These are phyloP conservation scores for Apoda limacodes DNA, from an alignment of 2,888 invertebrate genomes.

Conservation along the genomic window DNA sequence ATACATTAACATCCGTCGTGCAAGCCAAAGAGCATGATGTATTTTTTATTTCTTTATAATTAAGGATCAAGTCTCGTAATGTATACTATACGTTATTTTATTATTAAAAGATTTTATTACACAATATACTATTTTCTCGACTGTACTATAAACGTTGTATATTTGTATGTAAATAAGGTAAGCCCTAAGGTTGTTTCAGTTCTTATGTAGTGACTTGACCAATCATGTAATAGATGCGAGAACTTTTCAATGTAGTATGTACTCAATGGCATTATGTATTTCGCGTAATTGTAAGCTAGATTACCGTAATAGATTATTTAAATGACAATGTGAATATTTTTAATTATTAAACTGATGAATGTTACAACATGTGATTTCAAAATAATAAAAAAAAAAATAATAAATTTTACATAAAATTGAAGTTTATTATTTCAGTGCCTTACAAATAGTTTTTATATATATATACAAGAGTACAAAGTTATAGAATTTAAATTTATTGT, in stretches of 20 bases:
- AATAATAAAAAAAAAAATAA: constrained; percentile 72
- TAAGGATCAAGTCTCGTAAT: constrained; percentile 54
- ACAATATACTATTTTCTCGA: constrained; percentile 49
- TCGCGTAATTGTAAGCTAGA: constrained; percentile 67
- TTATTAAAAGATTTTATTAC: constrained; percentile 50
- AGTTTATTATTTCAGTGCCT: constrained; percentile 23
- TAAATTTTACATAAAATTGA: constrained; percentile 68
- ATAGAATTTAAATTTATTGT: too few species aligned
- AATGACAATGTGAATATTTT: constrained; percentile 76
- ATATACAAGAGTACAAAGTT: too few species aligned
- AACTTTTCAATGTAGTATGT: constrained; percentile 37
- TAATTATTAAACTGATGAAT: constrained; percentile 73
- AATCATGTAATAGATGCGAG: constrained; percentile 53
- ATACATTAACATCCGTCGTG: constrained; percentile 42
- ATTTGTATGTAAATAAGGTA: constrained; percentile 62
- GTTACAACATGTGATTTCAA: constrained; percentile 72
- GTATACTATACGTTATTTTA: constrained; percentile 65
- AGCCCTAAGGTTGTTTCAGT: constrained; percentile 46
- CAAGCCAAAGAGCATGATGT: constrained; percentile 70
- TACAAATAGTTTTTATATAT: constrained; percentile 6
- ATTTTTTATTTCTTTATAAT: constrained; percentile 61
- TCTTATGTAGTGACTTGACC: constrained; percentile 62
- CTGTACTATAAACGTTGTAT: constrained; percentile 64
- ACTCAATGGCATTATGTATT: constrained; percentile 62
- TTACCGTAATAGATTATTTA: constrained; percentile 72